Base-by-base conservation (phyloP, 1,140 invertebrate species). In the Drosophila obscura region DNA sequence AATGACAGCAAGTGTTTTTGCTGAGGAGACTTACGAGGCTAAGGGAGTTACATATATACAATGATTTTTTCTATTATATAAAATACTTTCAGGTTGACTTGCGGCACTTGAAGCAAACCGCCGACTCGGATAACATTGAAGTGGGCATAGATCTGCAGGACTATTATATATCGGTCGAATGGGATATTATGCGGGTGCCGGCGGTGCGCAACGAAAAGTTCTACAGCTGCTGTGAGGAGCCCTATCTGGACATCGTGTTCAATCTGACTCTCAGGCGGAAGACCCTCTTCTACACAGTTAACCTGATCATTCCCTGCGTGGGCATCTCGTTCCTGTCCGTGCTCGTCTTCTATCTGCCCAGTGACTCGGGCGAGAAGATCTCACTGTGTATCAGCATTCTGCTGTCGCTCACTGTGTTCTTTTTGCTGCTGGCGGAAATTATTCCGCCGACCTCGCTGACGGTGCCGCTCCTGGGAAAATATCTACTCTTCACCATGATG, bases 361-460 rank as follows among this genome's bases (percentile, higher is more conserved):
- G 98, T 53, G 98, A 99, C 93, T 98, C 97, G 44, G 98, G 98
- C 57, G 98, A 99, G 92, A 99, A 99, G 91, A 96, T 99, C 79
- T 98, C 98, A 50, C 95, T 99, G 39, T 99, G 98, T 92, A 99
- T 99, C 89, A 99, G 98, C 72, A 99, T 99, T 92, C 94, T 99
- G 58, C 96, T 99, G 19, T 99, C 98, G 62, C 93, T 99, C 80
- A 99, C 98, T 89, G 98, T 99, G 93, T 99, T 99, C 94, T 99
- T 99, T 94, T 94, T 99, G 71, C 94, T 99, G 77, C 94, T 99
- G 78, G 98, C 97, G 77, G 98, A 99, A 93, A 99, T 99, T 91
- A 99, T 99, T 92, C 99, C 99, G 61, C 98, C 99, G n/a, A 99
- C 99, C 56, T 99, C 98, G 56, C 93, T 99, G 49, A 98, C 98